phyloP scores from a whole-genome alignment of 2,888 invertebrate genomes.

The Didymodactylos carnosus region DNA sequence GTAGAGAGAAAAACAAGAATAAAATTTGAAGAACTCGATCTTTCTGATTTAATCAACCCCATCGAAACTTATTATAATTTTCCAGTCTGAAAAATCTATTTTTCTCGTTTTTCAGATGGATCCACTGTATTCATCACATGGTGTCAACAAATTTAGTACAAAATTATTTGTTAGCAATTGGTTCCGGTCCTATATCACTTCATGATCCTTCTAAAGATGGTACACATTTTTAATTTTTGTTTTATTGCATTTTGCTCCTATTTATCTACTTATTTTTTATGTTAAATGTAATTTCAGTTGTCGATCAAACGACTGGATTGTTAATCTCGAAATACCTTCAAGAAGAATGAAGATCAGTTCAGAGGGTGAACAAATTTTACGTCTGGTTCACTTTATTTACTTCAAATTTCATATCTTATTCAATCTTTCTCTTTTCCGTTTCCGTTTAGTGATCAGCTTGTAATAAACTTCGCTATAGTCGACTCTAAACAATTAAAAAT shows the following conservation, averaged over 20 bases:
- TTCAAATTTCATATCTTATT: background rate
- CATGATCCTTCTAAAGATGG: slow-evolving; percentile 6
- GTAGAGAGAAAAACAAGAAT: too few relatives aligned
- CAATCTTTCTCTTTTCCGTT: background rate
- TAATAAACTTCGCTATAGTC: slow-evolving; percentile 63
- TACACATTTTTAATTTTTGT: too few relatives aligned
- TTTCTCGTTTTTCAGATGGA: too few relatives aligned
- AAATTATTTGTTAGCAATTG: background rate
- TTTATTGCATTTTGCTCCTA: too few relatives aligned
- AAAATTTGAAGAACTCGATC: too few relatives aligned
- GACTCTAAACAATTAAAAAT: slow-evolving; percentile 49
- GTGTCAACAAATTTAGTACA: background rate
- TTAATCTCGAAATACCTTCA: background rate
- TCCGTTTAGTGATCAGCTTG: slow-evolving; percentile 47
- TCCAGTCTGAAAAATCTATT: too few relatives aligned
- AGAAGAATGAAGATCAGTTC: background rate
- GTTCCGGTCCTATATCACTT: slow-evolving; percentile 4
- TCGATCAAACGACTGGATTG: slow-evolving; percentile 6
- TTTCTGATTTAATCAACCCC: too few relatives aligned
- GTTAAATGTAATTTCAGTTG: slow-evolving; percentile 6
- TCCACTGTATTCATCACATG: background rate
- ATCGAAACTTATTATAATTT: too few relatives aligned
- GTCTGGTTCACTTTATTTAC: background rate
- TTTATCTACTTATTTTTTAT: too few relatives aligned
- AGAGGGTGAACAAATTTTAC: background rate